A percentile compares a stretch with the other conserved stretches of the same genome.
These are phyloP conservation scores for Cladopsammia gracilis DNA, from an alignment of 64 coral and sea anemone species.

Conservation along the genomic window DNA sequence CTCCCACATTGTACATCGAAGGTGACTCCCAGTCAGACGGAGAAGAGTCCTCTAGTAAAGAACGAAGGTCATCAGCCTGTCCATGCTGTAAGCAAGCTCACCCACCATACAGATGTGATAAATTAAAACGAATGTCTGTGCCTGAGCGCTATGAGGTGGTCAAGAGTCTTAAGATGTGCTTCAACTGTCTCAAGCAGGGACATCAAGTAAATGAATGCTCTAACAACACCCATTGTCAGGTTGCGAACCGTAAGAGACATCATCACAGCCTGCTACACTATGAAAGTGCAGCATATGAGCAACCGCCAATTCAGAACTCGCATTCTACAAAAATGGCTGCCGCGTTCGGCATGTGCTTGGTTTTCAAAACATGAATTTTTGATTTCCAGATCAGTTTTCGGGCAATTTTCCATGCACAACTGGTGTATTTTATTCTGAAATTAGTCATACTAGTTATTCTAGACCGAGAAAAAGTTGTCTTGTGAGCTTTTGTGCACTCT, in stretches of 20 bases:
- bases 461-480: too few species aligned
- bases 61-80: constrained; percentile 5
- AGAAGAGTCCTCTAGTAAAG: neutral
- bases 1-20: neutral
- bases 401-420: too few species aligned
- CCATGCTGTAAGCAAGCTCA: constrained; percentile 39
- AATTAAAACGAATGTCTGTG: constrained; percentile 18
- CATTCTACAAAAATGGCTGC: neutral
- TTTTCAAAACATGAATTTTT: too few species aligned
- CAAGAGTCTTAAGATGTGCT: constrained; percentile 32
- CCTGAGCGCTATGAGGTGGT: constrained; percentile 20
- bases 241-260: constrained; percentile 12
- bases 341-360: too few species aligned
- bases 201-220: constrained; percentile 32
- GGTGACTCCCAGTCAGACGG: neutral
- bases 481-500: too few species aligned
- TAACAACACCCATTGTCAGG: constrained; percentile 42
- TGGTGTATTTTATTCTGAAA: too few species aligned
- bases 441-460: too few species aligned
- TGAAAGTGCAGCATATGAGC: neutral
- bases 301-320: neutral
- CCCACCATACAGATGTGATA: constrained; percentile 29
- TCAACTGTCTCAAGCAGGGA: constrained; percentile 38
- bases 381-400: too few species aligned
- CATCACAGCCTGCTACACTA: constrained; percentile 58